Base-by-base conservation (phyloP, 2,888 invertebrate genomes). In the Pogonocherus hispidulus region DNA sequence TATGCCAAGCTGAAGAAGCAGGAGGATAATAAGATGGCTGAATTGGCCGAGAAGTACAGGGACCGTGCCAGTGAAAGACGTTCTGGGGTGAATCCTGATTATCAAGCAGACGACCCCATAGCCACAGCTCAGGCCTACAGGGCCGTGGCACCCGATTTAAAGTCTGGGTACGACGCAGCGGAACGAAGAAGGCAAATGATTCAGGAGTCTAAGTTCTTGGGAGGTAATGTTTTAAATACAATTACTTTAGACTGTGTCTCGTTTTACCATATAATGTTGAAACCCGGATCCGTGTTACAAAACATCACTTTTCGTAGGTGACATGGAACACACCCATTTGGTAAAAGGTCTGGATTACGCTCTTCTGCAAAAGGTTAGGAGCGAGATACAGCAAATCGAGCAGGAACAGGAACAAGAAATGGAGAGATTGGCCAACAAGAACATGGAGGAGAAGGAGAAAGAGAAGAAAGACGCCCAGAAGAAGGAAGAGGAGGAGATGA, bases 301-400 rank as follows among this genome's bases (percentile, higher is more conserved):
- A 27, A 27, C 27, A 5, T 27, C 4, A 37, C 8, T 23, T 6
- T 3, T 3, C 6, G 14, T 41, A 41, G 41, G 74, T 47, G 74
- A 74, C 49, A 98, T 99, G 96, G 98, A 99, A 82, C 99, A 99
- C 81, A 99, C 99, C 83, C 99, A 99, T 87, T 97, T 99, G 89
- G 99, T 99, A 78, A 99, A 99, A 87, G 99, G 97, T 73, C 86
- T 91, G 54, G 97, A 97, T 89, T 97, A 95, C 85, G 96, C 97
- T 0, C 86, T 97, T 57, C 85, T 97, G 66, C 96, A 97, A 81
- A 95, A 99, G 89, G 96, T 96, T 0, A 97, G 97, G 52, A 97
- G 97, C 73, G 99, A 99, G 85, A 96, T 98, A 72, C 87, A 87
- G 65, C 87, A 86, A 35, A 93, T 93, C 67, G 97, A 97, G 81